phyloP scores from a whole-genome alignment of 2,888 invertebrate genomes.

The Lingula anatina region DNA sequence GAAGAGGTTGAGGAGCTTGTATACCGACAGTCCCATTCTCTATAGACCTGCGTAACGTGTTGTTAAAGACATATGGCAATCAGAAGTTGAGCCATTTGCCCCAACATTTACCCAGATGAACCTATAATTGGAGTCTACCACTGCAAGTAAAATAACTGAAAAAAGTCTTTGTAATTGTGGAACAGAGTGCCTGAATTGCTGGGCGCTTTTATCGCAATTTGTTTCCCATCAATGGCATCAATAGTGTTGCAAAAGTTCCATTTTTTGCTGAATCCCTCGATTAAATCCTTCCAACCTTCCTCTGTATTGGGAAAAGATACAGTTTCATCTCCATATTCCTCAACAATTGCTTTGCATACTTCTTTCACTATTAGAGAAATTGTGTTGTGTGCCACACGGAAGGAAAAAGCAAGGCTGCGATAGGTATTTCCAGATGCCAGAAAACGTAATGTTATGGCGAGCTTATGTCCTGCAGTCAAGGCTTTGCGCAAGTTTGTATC shows the following conservation, averaged over 20 bases:
- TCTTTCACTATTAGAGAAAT: constrained; percentile 31
- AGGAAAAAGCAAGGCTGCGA: constrained; percentile 33
- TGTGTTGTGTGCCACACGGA: constrained; percentile 34
- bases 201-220: constrained; percentile 29
- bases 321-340: constrained; percentile 1
- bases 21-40: too few species aligned
- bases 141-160: constrained; percentile 41
- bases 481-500: too few species aligned
- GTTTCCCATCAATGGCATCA: constrained; percentile 37
- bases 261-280: constrained; percentile 13
- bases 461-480: too few species aligned
- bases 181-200: constrained; percentile 23
- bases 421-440: constrained; percentile 19
- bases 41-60: too few species aligned
- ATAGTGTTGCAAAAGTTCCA: constrained; percentile 41
- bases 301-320: constrained; percentile 5
- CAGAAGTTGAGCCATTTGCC: constrained; percentile 33
- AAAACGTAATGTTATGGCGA: constrained; percentile 4
- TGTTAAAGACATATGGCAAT: constrained; percentile 40
- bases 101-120: constrained; percentile 39
- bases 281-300: constrained; percentile 9
- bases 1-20: too few species aligned
- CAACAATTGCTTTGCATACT: constrained; percentile 33
- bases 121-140: constrained; percentile 47
- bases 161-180: constrained; percentile 35